These are phyloP conservation scores for Premnoplex brunnescens DNA, from an alignment of 2,797 vertebrate genomes.

Conservation along the genomic window DNA sequence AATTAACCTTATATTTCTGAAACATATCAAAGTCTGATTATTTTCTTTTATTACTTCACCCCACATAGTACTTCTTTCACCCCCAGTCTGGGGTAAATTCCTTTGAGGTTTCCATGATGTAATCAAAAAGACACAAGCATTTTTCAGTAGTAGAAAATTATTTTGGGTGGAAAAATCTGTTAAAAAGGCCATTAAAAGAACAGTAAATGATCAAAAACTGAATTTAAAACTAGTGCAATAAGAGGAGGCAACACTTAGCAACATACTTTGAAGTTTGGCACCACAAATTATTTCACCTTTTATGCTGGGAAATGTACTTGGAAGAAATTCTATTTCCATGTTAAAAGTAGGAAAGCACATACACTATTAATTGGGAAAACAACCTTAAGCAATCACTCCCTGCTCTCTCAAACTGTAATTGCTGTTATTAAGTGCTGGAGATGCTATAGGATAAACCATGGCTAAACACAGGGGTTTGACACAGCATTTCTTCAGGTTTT, in stretches of 20 bases:
- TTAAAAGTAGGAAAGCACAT: not conserved
- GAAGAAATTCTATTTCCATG: not conserved
- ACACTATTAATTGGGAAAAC: not conserved
- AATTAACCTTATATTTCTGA: slow-evolving; percentile 55
- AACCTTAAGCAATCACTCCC: not conserved
- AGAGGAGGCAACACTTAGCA: slow-evolving; percentile 10
- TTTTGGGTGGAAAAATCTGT: not conserved
- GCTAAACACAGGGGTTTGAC: not conserved
- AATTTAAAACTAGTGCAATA: slow-evolving; percentile 36
- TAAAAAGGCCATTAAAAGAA: slow-evolving; percentile 34
- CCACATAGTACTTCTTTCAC: slow-evolving; percentile 37
- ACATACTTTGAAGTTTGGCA: slow-evolving; percentile 23
- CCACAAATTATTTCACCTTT: not conserved
- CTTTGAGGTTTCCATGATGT: slow-evolving; percentile 25
- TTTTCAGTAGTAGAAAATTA: not conserved
- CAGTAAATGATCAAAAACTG: not conserved
- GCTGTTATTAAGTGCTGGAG: not conserved
- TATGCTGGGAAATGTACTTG: not conserved
- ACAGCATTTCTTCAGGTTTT: not conserved
- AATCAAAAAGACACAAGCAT: not conserved
- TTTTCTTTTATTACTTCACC: not conserved
- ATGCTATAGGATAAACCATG: not conserved
- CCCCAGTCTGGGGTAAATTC: not conserved
- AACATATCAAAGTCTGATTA: slow-evolving; percentile 23
- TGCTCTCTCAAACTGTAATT: not conserved